Evolutionary conservation across 2,888 invertebrate species (phyloP).

Genomic region (Spilosoma lubricipeda): DNA sequence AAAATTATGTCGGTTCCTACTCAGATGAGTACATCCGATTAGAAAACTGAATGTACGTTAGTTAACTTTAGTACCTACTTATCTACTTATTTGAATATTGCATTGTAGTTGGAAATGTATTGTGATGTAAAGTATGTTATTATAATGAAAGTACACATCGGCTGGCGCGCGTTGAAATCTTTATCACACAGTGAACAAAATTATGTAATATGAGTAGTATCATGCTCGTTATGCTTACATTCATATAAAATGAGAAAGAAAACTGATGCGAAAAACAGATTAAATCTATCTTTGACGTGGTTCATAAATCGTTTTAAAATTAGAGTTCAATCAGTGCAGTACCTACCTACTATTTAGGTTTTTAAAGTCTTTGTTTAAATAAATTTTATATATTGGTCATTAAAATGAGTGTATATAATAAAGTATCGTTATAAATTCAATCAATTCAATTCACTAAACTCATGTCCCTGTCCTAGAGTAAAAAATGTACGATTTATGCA

Average conservation of each 20-base stretch:
- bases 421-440: neutral
- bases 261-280: neutral
- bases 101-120: neutral
- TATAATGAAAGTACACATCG: neutral
- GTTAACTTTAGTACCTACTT: neutral
- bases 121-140: neutral
- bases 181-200: slow-evolving; percentile 34
- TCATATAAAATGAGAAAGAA: neutral
- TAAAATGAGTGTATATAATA: neutral
- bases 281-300: neutral
- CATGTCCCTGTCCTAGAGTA: neutral
- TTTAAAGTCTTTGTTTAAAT: neutral
- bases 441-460: neutral
- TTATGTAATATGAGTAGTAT: neutral
- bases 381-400: neutral
- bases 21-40: neutral
- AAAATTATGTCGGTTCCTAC: neutral
- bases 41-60: neutral
- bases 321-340: neutral
- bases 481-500: neutral
- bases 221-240: neutral
- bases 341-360: neutral
- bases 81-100: neutral
- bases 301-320: neutral
- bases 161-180: slow-evolving; percentile 58